phyloP scores from a whole-genome alignment of 2,797 vertebrate genomes.

The Diplodus sargus region DNA sequence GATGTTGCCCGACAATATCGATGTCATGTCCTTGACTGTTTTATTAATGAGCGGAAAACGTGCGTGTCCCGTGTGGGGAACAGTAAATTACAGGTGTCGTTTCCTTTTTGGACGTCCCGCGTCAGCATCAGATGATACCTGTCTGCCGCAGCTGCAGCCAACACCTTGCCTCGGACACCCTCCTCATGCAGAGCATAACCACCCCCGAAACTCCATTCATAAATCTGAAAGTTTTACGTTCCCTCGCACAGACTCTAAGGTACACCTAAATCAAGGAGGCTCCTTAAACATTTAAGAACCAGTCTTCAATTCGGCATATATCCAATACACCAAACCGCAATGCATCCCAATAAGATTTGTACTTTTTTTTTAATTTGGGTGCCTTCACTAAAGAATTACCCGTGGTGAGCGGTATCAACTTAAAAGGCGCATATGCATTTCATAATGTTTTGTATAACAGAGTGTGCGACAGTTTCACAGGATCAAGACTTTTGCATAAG shows the following conservation, averaged over 20 bases:
- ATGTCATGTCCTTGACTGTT: slow-evolving; percentile 77
- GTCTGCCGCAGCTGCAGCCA: slow-evolving; percentile 9
- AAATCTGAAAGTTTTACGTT: slow-evolving; percentile 8
- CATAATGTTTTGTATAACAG: background rate
- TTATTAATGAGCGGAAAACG: slow-evolving; percentile 83
- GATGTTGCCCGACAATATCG: slow-evolving; percentile 43
- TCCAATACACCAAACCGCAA: background rate
- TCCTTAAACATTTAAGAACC: background rate
- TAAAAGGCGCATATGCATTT: background rate
- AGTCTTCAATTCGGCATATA: slow-evolving; percentile 1
- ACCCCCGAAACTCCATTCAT: slow-evolving; percentile 14
- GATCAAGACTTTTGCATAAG: background rate
- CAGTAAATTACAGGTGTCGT: slow-evolving; percentile 6
- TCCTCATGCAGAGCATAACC: background rate
- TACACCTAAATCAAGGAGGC: background rate
- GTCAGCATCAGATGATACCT: background rate
- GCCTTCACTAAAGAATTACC: background rate
- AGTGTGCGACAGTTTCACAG: background rate
- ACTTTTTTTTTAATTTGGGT: background rate
- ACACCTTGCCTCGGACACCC: slow-evolving; percentile 21
- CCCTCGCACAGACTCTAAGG: accelerated
- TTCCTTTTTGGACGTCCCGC: background rate
- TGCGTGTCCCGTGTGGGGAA: slow-evolving; percentile 16
- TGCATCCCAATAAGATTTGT: background rate
- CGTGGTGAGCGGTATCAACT: too few relatives aligned